phyloP scores from a whole-genome alignment of 2,888 invertebrate species.

The Heteromyza rotundicornis region DNA sequence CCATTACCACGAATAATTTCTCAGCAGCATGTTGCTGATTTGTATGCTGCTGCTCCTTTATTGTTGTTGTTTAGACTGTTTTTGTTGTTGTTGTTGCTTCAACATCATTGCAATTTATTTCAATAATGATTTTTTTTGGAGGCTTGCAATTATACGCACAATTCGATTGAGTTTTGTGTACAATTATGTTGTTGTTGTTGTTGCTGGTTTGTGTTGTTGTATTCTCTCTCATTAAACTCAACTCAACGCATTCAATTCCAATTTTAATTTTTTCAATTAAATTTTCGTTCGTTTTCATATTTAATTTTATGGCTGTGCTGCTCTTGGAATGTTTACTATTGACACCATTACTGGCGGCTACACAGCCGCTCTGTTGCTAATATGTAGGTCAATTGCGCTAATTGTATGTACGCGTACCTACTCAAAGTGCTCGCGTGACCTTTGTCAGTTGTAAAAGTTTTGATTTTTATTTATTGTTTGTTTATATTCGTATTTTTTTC shows the following conservation, averaged over 20 bases:
- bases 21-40: neutral
- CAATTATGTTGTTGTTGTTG: slow-evolving; percentile 12
- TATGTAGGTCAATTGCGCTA: slow-evolving; percentile 56
- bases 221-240: too few relatives aligned
- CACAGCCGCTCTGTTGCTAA: slow-evolving; percentile 37
- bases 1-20: neutral
- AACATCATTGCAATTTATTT: too few relatives aligned
- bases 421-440: slow-evolving; percentile 21
- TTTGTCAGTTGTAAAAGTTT: neutral
- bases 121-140: too few relatives aligned
- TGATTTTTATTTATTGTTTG: neutral
- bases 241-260: too few relatives aligned
- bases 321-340: slow-evolving; percentile 43
- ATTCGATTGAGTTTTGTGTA: neutral
- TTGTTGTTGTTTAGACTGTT: too few relatives aligned
- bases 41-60: too few relatives aligned
- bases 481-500: neutral
- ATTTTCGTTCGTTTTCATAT: slow-evolving; percentile 9
- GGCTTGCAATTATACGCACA: neutral
- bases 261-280: slow-evolving; percentile 12
- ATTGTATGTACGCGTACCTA: slow-evolving; percentile 34
- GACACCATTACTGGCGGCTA: slow-evolving; percentile 43
- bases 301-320: slow-evolving; percentile 13
- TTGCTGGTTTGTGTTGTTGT: slow-evolving; percentile 33
- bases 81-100: too few relatives aligned